phyloP scores from a whole-genome alignment of 2,888 invertebrate species.

The Cephonodes hylas region DNA sequence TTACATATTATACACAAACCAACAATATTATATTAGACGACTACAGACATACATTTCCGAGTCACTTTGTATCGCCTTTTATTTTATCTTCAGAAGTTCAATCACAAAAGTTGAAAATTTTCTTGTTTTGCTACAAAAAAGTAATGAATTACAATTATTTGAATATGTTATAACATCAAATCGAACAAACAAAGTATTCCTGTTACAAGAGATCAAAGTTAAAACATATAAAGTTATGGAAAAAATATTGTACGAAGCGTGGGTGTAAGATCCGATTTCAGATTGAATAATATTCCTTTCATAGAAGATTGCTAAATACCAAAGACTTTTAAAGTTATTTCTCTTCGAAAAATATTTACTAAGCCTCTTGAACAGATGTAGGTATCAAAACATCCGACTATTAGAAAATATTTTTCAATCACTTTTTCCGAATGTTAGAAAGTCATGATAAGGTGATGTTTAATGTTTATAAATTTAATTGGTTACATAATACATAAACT shows the following conservation, averaged over 20 bases:
- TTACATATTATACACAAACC: slow-evolving; percentile 19
- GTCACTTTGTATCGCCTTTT: background rate
- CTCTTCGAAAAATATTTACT: background rate
- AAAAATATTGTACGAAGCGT: background rate
- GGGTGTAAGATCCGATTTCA: background rate
- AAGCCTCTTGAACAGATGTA: too few species aligned
- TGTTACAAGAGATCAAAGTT: background rate
- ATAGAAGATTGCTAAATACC: background rate
- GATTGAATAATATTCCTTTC: background rate
- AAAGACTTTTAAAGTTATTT: background rate
- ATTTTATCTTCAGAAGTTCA: background rate
- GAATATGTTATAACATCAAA: background rate
- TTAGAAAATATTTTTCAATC: too few species aligned
- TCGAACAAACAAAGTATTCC: background rate
- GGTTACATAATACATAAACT: background rate
- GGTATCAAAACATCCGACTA: too few species aligned
- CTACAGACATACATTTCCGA: background rate
- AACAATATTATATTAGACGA: background rate
- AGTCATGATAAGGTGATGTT: background rate
- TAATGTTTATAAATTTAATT: background rate
- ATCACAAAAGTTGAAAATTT: background rate
- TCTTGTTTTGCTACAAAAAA: background rate
- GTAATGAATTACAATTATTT: background rate
- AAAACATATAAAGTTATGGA: background rate
- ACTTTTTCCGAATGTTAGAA: too few species aligned